Conservation (phyloP, 1,140 invertebrate genomes). For the Zaprionus ornatus region DNA sequence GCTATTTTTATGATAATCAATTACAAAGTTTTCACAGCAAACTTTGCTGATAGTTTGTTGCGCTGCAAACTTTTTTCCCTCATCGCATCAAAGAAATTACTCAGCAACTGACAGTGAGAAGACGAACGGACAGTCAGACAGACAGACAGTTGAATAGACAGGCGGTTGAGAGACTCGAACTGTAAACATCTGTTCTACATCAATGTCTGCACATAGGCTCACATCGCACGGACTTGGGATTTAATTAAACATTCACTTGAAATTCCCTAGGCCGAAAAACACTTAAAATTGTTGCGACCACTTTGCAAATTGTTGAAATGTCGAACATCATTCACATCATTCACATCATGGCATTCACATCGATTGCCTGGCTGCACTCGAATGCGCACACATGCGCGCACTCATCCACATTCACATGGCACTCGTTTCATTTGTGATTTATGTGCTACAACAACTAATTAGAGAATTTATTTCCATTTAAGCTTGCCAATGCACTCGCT, state of each 20-base stretch:
- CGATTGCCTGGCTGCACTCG: neutral
- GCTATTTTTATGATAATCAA: conserved; percentile 73
- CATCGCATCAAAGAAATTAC: conserved; percentile 55
- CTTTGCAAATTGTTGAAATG: conserved; percentile 64
- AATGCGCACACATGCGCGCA: neutral
- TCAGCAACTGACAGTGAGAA: conserved; percentile 42
- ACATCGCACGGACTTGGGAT: conserved; percentile 27
- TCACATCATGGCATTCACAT: conserved; percentile 19
- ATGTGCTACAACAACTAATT: conserved; percentile 72
- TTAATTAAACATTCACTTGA: conserved; percentile 55
- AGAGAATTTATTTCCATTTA: conserved; percentile 69
- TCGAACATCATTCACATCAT: conserved; percentile 22
- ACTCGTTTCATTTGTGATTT: conserved; percentile 68
- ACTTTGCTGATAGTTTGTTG: conserved; percentile 55
- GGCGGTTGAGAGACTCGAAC: conserved; percentile 34
- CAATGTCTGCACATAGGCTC: conserved; percentile 43
- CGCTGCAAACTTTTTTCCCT: conserved; percentile 16
- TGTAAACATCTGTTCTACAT: conserved; percentile 63
- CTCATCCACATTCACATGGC: conserved; percentile 29
- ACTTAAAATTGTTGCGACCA: conserved; percentile 61
- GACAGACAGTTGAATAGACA: conserved; percentile 43
- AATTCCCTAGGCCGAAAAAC: conserved; percentile 23
- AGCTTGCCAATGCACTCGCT: conserved; percentile 54
- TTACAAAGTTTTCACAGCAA: conserved; percentile 65
- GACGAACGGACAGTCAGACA: conserved; percentile 30